Evolutionary conservation across 2,113 vertebrate genomes (phyloP).

Genomic region (Cariama cristata): DNA sequence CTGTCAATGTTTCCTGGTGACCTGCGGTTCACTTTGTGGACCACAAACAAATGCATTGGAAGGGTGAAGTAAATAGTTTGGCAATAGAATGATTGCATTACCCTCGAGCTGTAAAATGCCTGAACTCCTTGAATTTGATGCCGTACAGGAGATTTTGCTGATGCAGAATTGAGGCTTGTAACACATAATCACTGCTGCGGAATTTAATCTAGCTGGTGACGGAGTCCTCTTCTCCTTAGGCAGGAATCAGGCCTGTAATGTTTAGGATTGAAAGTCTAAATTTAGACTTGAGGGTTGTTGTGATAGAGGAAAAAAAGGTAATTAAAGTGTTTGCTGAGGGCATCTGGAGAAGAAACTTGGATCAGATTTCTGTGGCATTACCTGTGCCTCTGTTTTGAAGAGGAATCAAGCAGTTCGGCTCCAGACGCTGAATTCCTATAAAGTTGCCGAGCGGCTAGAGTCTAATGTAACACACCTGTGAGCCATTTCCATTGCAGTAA

Average conservation of each 20-base stretch:
- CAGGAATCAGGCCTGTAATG: not conserved
- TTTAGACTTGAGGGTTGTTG: not conserved
- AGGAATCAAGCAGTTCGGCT: not conserved
- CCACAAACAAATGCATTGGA: not conserved
- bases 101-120: slow-evolving; percentile 2
- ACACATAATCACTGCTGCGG: not conserved
- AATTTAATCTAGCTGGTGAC: not conserved
- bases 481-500: not conserved
- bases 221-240: not conserved
- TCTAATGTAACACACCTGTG: slow-evolving; percentile 8
- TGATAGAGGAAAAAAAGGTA: not conserved
- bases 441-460: not conserved
- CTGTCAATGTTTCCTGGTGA: not conserved
- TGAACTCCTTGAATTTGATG: slow-evolving; percentile 4
- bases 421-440: not conserved
- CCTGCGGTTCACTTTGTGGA: slow-evolving; percentile 6
- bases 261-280: not conserved
- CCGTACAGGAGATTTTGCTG: not conserved
- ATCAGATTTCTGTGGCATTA: not conserved
- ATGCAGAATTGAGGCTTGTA: not conserved
- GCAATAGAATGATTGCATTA: not conserved
- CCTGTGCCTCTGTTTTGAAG: not conserved
- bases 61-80: not conserved
- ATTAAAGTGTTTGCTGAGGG: not conserved
- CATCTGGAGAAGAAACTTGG: not conserved